Percentiles rank a stretch among this genome's conserved stretches.
Conservation (phyloP, 2,888 invertebrate species). For the Microchrysa polita region DNA sequence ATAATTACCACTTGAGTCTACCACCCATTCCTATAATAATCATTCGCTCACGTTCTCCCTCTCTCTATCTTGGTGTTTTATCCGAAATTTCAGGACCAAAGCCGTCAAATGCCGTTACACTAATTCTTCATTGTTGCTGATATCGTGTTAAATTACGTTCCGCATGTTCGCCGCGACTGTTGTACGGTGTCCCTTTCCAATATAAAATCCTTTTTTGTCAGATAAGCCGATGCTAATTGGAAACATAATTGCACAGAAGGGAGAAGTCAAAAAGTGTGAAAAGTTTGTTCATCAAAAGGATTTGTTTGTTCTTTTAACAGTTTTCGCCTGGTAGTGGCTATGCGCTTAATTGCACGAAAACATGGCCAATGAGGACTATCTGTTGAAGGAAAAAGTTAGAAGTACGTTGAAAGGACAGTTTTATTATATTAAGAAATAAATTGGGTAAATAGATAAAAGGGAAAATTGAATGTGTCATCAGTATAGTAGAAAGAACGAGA, state of each 20-base stretch:
- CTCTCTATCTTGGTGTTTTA: not conserved
- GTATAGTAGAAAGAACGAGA: too few relatives aligned
- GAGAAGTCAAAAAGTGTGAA: slow-evolving; percentile 5
- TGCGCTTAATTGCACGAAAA: too few relatives aligned
- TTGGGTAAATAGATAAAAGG: too few relatives aligned
- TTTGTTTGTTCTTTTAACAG: not conserved
- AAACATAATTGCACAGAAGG: not conserved
- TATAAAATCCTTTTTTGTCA: not conserved
- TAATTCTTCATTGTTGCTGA: slow-evolving; percentile 9
- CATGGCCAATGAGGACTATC: too few relatives aligned
- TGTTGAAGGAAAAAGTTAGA: too few relatives aligned
- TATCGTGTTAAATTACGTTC: slow-evolving; percentile 4
- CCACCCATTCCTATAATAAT: too few relatives aligned
- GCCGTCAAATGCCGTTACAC: not conserved
- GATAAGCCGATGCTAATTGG: slow-evolving; percentile 9
- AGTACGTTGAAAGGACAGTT: too few relatives aligned
- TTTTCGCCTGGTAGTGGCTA: too few relatives aligned
- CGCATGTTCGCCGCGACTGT: not conserved
- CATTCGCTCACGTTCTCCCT: not conserved
- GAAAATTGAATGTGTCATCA: too few relatives aligned
- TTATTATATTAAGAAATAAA: too few relatives aligned
- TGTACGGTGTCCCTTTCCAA: not conserved
- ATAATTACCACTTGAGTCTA: slow-evolving; percentile 3
- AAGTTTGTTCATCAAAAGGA: slow-evolving; percentile 8
- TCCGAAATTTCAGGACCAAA: slow-evolving; percentile 1